Evolutionary conservation across 2,113 vertebrate species (phyloP).

Genomic region (Sminthopsis crassicaudata): DNA sequence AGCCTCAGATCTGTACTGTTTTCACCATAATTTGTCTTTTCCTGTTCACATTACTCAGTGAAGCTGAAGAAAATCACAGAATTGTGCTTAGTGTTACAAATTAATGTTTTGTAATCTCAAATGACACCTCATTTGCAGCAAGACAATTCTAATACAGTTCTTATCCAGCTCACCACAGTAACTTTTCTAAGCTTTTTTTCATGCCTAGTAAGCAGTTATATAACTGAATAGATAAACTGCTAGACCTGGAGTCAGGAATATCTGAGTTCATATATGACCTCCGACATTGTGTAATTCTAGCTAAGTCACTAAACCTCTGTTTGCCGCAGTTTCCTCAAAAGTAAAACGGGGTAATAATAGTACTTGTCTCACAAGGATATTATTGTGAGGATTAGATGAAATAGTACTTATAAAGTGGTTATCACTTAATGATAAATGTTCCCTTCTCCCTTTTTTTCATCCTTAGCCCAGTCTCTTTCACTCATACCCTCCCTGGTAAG

Average conservation of each 20-base stretch:
- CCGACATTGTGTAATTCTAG: neutral
- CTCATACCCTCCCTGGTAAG: neutral
- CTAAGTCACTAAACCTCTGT: too few relatives aligned
- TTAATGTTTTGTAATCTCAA: neutral
- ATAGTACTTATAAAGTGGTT: neutral
- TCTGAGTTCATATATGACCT: neutral
- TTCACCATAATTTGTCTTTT: neutral
- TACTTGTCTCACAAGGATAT: neutral
- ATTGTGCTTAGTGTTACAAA: neutral
- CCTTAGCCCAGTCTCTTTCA: neutral
- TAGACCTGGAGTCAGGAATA: neutral
- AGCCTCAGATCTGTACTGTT: neutral
- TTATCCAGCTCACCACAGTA: neutral
- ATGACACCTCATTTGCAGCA: neutral
- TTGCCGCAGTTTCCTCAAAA: too few relatives aligned
- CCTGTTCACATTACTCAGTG: neutral
- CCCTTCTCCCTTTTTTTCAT: neutral
- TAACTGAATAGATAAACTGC: neutral
- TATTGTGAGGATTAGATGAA: neutral
- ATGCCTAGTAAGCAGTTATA: neutral
- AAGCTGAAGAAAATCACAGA: neutral
- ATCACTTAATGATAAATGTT: neutral
- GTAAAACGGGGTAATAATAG: neutral
- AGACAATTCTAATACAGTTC: neutral
- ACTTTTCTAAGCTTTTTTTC: neutral